phyloP scores from a whole-genome alignment of 2,888 invertebrate species.

The Drosophila meridionalis region DNA sequence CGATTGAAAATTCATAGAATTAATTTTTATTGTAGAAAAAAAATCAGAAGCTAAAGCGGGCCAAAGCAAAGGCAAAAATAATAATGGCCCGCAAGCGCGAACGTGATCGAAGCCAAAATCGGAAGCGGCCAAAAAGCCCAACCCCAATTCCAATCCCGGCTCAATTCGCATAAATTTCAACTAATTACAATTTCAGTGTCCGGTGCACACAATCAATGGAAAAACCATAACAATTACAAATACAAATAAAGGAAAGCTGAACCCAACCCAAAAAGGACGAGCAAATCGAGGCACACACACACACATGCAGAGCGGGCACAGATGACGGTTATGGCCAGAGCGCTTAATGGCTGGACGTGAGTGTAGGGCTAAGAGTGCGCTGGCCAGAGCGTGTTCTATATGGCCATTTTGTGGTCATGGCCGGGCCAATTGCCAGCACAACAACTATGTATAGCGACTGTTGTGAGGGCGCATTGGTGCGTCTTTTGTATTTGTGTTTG shows the following conservation, averaged over 20 bases:
- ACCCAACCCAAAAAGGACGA: conserved; percentile 14
- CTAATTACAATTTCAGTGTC: conserved; percentile 79
- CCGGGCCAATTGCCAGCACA: conserved; percentile 35
- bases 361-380: conserved; percentile 14
- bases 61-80: conserved; percentile 40
- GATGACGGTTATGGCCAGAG: conserved; percentile 71
- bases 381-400: conserved; percentile 26
- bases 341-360: conserved; percentile 67
- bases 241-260: conserved; percentile 56
- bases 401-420: conserved; percentile 66
- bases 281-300: conserved; percentile 18
- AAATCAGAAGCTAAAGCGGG: background rate
- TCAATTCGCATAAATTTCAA: conserved; percentile 71
- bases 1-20: conserved; percentile 70
- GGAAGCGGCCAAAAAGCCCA: conserved; percentile 36
- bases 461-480: conserved; percentile 50
- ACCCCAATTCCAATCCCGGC: conserved; percentile 15
- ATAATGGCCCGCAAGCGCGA: conserved; percentile 54
- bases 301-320: conserved; percentile 43
- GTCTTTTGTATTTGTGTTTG: conserved; percentile 56
- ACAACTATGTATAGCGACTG: conserved; percentile 8
- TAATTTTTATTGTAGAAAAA: conserved; percentile 39
- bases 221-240: conserved; percentile 75
- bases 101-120: conserved; percentile 66
- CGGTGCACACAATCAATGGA: conserved; percentile 64